Conservation (phyloP, 2,797 vertebrate species). For the Crotalus adamanteus region DNA sequence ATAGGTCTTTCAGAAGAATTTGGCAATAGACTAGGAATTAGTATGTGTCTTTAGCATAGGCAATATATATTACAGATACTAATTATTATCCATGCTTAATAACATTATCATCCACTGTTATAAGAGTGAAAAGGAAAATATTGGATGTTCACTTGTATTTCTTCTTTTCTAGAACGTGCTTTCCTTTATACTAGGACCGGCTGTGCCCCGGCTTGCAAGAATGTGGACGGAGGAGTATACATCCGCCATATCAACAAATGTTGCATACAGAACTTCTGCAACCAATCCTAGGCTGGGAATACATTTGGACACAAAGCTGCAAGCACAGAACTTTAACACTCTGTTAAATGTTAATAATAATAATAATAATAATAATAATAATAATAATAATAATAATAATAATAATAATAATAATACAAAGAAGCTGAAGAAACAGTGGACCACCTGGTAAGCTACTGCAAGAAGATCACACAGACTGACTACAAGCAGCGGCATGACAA, state of each 20-base stretch:
- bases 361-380: too few relatives aligned
- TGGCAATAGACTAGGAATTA: not conserved
- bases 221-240: not conserved
- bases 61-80: not conserved
- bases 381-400: too few relatives aligned
- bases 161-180: not conserved
- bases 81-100: not conserved
- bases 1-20: not conserved
- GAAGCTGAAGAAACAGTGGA: too few relatives aligned
- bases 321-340: not conserved
- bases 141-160: not conserved
- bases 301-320: not conserved
- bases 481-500: too few relatives aligned
- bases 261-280: not conserved
- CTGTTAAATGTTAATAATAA: not conserved
- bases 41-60: not conserved
- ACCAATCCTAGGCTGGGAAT: not conserved
- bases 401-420: too few relatives aligned
- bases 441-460: too few relatives aligned
- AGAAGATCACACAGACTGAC: too few relatives aligned
- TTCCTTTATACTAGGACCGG: not conserved
- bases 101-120: not conserved
- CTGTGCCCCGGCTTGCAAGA: not conserved
- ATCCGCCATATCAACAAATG: constrained; percentile 2
- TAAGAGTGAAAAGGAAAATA: too few relatives aligned